Evolutionary conservation across 1,140 invertebrate genomes (phyloP), one percentile per base, ranked within the genome.

Genomic region (Eufriesea mexicana): DNA sequence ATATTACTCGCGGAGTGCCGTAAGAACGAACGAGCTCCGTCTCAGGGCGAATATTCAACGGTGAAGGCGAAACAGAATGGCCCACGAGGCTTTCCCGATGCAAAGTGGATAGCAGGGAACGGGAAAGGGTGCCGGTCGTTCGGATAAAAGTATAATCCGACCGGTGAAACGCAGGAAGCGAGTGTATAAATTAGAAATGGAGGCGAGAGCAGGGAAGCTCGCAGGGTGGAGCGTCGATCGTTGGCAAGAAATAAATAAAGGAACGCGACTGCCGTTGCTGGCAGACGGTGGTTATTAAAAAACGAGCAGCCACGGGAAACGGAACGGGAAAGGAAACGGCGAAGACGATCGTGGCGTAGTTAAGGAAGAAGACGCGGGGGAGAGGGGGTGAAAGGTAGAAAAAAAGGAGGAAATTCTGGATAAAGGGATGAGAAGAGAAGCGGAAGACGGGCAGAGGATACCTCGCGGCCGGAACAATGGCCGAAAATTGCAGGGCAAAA

Each of bases 401-500:
- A 47, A 72, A 18, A 61, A 55, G 35, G 14, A 68, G 57, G 35
- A 42, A 75, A 57, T 28, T 49, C 25, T 18, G 55, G 16, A 18
- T 25, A 45, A 62, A 35, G 20, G n/a, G 25, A 74, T 14, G 64
- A 51, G 64, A 73, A 57, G n/a, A 61, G 62, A 79, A 68, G 20
- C 67, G 72, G 86, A 86, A 76, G 85, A 76, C n/a, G 75, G 57
- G 25, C 47, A 54, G 61, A 54, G 66, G 73, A 20, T 64, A 57
- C 28, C 74, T 85, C 66, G 61, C 71, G 64, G 83, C 20, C 61
- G 84, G 68, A 89, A 89, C 84, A 89, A 89, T 89, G 84, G 87
- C 75, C 84, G 78, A 89, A 88, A 88, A 89, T 89, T 89, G 76
- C 75, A 55, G 64, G 42, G 71, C 70, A 28, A 88, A 88, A 83